Percentiles rank a stretch among this genome's conserved stretches.
Conservation (phyloP, 1,140 invertebrate species). For the Drosophila melanica region DNA sequence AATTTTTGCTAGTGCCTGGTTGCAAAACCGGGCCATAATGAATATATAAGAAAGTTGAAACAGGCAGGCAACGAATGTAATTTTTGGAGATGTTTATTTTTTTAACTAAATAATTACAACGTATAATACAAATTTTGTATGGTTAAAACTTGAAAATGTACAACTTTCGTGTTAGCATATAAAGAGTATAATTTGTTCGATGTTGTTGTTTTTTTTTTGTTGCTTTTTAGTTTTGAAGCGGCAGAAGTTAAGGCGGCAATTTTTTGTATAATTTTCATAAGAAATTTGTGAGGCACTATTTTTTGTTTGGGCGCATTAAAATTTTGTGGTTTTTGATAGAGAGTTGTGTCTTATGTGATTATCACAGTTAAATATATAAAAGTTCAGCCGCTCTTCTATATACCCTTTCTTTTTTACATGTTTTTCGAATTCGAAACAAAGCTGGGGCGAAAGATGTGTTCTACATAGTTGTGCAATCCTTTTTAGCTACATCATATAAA, state of each 20-base stretch:
- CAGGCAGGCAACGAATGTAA: background rate
- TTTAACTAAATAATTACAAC: conserved; percentile 79
- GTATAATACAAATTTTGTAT: conserved; percentile 80
- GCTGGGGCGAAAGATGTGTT: conserved; percentile 16
- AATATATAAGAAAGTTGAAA: conserved; percentile 41
- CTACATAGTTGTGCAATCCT: conserved; percentile 44
- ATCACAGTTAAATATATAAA: conserved; percentile 82
- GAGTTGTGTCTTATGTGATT: conserved; percentile 71
- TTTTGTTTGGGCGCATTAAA: conserved; percentile 34
- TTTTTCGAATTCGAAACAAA: conserved; percentile 25
- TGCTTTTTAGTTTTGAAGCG: background rate
- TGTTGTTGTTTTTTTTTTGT: too few relatives aligned
- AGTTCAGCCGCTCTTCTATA: conserved; percentile 58
- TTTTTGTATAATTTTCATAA: conserved; percentile 12
- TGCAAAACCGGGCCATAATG: conserved; percentile 64
- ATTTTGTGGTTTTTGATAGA: conserved; percentile 25
- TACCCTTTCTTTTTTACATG: conserved; percentile 51
- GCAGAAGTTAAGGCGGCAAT: conserved; percentile 1
- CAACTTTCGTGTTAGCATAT: conserved; percentile 51
- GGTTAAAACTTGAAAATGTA: conserved; percentile 67
- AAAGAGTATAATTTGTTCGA: conserved; percentile 7
- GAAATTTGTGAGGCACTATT: conserved; percentile 11
- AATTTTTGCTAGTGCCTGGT: conserved; percentile 80
- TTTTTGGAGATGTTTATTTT: conserved; percentile 64
- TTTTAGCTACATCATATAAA: conserved; percentile 79